A percentile compares a stretch with the other conserved stretches of the same genome.
phyloP scores from a whole-genome alignment of 2,797 vertebrate species.

The Gymnodraco acuticeps region DNA sequence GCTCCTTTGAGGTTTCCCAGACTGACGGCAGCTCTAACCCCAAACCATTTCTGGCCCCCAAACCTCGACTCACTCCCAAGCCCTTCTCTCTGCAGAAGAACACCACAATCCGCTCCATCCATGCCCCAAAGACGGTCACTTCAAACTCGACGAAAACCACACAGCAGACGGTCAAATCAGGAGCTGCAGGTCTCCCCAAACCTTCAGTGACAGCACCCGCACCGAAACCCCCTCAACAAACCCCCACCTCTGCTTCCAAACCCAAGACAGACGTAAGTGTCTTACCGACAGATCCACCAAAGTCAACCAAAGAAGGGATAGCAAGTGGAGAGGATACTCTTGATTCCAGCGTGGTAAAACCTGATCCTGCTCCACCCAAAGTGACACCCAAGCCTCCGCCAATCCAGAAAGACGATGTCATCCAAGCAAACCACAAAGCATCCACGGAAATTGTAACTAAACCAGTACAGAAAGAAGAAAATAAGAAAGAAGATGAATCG shows the following conservation, averaged over 20 bases:
- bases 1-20: slow-evolving; percentile 56
- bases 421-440: slow-evolving; percentile 45
- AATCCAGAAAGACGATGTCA: slow-evolving; percentile 35
- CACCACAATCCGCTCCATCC: slow-evolving; percentile 69
- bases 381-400: slow-evolving; percentile 34
- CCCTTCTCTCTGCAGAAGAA: slow-evolving; percentile 88
- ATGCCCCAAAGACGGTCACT: slow-evolving; percentile 54
- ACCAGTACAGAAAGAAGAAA: slow-evolving; percentile 25
- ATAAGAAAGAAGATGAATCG: slow-evolving; percentile 28
- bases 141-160: slow-evolving; percentile 13
- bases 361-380: slow-evolving; percentile 19
- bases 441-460: slow-evolving; percentile 6
- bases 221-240: slow-evolving; percentile 24
- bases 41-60: slow-evolving; percentile 71
- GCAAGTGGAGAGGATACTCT: slow-evolving; percentile 6
- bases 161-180: slow-evolving; percentile 22
- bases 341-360: slow-evolving; percentile 35
- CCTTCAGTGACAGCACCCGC: background rate
- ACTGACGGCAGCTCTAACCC: slow-evolving; percentile 42
- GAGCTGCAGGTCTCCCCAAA: slow-evolving; percentile 17
- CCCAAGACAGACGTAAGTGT: slow-evolving; percentile 25
- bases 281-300: slow-evolving; percentile 27
- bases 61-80: slow-evolving; percentile 87
- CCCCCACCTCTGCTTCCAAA: slow-evolving; percentile 33
- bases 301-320: slow-evolving; percentile 39